Conservation (phyloP, 2,888 invertebrate genomes). For the Thymelicus acteon region DNA sequence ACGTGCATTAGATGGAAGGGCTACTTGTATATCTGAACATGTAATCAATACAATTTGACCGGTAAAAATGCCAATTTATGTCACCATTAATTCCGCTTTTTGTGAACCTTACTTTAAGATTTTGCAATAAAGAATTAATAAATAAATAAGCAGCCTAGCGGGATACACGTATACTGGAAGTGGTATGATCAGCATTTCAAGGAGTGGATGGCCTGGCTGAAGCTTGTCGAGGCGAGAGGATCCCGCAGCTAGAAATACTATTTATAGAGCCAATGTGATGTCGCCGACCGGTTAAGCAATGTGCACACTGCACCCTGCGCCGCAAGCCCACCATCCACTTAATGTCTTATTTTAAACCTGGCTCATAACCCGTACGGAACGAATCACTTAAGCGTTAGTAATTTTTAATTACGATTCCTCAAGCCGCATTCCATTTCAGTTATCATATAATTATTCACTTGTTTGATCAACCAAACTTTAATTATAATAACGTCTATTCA, state of each 20-base stretch:
- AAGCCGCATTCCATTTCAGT: slow-evolving; percentile 13
- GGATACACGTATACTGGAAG: slow-evolving; percentile 11
- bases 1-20: too few species aligned
- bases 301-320: slow-evolving; percentile 27
- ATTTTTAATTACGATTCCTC: slow-evolving; percentile 32
- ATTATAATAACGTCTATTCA: background rate
- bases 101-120: too few species aligned
- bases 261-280: slow-evolving; percentile 44
- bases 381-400: slow-evolving; percentile 35
- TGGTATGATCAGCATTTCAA: slow-evolving; percentile 15
- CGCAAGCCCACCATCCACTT: slow-evolving; percentile 42
- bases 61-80: too few species aligned
- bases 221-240: slow-evolving; percentile 33
- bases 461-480: slow-evolving; percentile 18
- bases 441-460: slow-evolving; percentile 19
- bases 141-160: too few species aligned
- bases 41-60: too few species aligned
- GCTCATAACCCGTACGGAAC: slow-evolving; percentile 33
- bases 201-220: slow-evolving; percentile 22
- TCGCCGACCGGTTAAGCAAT: slow-evolving; percentile 47
- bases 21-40: too few species aligned
- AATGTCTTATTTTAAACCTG: slow-evolving; percentile 49
- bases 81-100: too few species aligned
- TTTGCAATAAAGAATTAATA: too few species aligned
- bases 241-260: slow-evolving; percentile 43